Percentiles rank a stretch among this genome's conserved stretches.
phyloP scores from a whole-genome alignment of 2,888 invertebrate genomes.

The Drosophila trichaetosa region DNA sequence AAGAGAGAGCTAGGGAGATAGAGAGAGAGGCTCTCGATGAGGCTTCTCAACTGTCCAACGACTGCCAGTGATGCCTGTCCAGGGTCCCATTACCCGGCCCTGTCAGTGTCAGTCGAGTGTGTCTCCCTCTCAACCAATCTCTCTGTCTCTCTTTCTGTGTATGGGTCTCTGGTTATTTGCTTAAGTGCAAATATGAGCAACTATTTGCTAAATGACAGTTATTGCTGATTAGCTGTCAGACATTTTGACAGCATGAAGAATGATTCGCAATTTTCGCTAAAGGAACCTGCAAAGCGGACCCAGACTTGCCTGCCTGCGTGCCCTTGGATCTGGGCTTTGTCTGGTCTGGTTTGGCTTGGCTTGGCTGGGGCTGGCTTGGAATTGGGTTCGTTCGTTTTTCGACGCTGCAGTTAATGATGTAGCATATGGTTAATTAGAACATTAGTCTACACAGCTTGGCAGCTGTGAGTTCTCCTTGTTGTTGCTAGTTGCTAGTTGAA shows the following conservation, averaged over 20 bases:
- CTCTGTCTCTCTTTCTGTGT: slow-evolving; percentile 9
- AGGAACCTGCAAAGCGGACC: slow-evolving; percentile 39
- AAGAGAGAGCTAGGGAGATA: not conserved
- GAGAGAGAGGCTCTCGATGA: slow-evolving; percentile 40
- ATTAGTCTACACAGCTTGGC: slow-evolving; percentile 59
- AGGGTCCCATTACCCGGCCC: slow-evolving; percentile 57
- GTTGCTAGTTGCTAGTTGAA: slow-evolving; percentile 1
- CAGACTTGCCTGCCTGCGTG: slow-evolving; percentile 9
- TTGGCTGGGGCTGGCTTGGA: not conserved
- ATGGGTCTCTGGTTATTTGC: slow-evolving; percentile 70
- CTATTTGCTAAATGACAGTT: slow-evolving; percentile 82
- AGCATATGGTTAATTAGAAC: slow-evolving; percentile 78
- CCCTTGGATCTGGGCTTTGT: slow-evolving; percentile 1
- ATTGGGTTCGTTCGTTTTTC: not conserved
- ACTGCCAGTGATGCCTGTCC: slow-evolving; percentile 49
- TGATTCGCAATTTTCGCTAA: slow-evolving; percentile 71
- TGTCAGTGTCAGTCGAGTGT: slow-evolving; percentile 66
- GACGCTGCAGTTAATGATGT: slow-evolving; percentile 72
- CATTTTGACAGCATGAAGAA: slow-evolving; percentile 79
- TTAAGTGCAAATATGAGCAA: slow-evolving; percentile 82
- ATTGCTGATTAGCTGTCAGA: slow-evolving; percentile 82
- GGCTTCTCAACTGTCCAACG: slow-evolving; percentile 40
- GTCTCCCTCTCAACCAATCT: not conserved
- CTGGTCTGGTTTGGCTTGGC: not conserved
- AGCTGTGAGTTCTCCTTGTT: slow-evolving; percentile 10